Conservation (phyloP, 2,797 vertebrate genomes). For the Peromyscus attwateri region DNA sequence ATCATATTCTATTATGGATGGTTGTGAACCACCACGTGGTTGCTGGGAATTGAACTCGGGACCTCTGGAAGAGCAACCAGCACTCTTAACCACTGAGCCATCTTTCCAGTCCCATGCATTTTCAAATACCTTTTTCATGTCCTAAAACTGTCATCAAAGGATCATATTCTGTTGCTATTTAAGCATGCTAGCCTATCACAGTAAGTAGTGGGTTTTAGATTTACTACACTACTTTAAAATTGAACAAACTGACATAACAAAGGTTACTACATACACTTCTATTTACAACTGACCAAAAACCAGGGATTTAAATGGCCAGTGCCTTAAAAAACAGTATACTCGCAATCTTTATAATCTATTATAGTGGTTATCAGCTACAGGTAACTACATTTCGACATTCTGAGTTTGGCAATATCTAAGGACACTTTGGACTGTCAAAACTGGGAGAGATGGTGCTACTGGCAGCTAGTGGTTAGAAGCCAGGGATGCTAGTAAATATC, state of each 20-base stretch:
- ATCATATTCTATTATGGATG: background rate
- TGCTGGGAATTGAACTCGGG: too few relatives aligned
- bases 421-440: conserved; percentile 33
- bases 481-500: conserved; percentile 6
- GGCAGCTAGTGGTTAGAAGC: background rate
- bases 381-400: background rate
- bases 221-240: conserved; percentile 56
- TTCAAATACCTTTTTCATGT: conserved; percentile 25
- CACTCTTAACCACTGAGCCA: background rate
- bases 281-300: conserved; percentile 20
- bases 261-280: conserved; percentile 47
- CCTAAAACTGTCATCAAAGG: conserved; percentile 43
- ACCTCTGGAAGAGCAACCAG: background rate
- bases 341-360: background rate
- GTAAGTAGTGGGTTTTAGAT: background rate
- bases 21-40: too few relatives aligned
- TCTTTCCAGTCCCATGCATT: background rate
- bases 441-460: background rate
- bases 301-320: background rate
- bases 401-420: background rate
- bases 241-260: background rate
- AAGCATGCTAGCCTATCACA: background rate
- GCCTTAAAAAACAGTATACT: conserved; percentile 32
- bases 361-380: background rate
- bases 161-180: background rate